Evolutionary conservation across 37 sponge, comb jelly and placozoan genomes (phyloP), one percentile per base, ranked within the genome.

Genomic region (Theonella swinhoei): DNA sequence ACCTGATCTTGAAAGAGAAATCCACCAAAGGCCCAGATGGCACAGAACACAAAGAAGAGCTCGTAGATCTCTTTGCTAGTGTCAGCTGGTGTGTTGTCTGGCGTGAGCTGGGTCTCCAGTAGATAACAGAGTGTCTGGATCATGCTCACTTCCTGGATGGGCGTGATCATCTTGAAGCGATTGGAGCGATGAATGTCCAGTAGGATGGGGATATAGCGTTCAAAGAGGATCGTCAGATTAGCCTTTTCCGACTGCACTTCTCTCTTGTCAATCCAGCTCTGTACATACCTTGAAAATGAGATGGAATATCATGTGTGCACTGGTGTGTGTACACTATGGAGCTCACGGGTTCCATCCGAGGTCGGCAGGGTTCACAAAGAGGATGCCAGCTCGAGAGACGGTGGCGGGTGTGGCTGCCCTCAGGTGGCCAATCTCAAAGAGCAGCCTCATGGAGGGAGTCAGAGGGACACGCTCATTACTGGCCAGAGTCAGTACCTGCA

Each of bases 21-120:
- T 23, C 99, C 99, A 64, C 99, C 99, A 87, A 96, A 98, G 26
- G 99, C 99, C 99, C 99, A 98, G 3, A 98, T 94, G 64, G 99
- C 96, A 59, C 95, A 96, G 78, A 96, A 98, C 64, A 98, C 96
- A 83, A 98, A 98, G 86, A 94, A 98, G 30, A 98, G 89, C 63
- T 98, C 99, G 62, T 96, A 98, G 67, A 87, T 82, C 60, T 98
- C 99, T 84, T 98, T 98, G 79, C 89, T 85, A 35, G 94, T 94
- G 79, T 98, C 99, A 31, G 95, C 94, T 24, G 99, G 99, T 17
- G 96, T 94, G 91, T 94, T 96, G 77, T 91, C 80, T 14, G 94
- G 93, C 20, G 93, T 96, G 35, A 98, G 93, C 41, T 96, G 76
- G 28, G 90, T 82, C 84, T 98, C 99, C 71, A 98, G 90, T 69